Evolutionary conservation across 2,113 vertebrate genomes (phyloP).

Genomic region (Cepphus grylle): DNA sequence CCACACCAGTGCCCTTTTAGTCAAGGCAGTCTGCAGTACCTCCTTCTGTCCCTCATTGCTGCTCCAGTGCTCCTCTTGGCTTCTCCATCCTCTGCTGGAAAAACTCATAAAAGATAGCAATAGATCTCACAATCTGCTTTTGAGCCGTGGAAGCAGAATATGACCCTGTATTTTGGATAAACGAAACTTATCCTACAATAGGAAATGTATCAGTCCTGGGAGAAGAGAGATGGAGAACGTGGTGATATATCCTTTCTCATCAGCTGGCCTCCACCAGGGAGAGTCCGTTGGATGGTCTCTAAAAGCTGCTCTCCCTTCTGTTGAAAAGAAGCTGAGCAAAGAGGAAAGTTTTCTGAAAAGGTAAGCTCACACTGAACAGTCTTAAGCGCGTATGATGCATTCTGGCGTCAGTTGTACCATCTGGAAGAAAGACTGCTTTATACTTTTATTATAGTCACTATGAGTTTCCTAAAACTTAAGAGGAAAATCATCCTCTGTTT

Average conservation of each 20-base stretch:
- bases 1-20: not conserved
- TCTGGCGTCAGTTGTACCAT: not conserved
- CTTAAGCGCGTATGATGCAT: not conserved
- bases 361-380: not conserved
- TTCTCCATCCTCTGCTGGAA: not conserved
- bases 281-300: not conserved
- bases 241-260: not conserved
- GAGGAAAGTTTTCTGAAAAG: not conserved
- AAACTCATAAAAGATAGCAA: not conserved
- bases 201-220: not conserved
- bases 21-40: not conserved
- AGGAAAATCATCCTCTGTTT: not conserved
- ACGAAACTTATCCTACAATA: not conserved
- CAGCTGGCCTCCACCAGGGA: not conserved
- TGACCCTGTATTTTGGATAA: not conserved
- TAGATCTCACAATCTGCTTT: not conserved
- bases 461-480: not conserved
- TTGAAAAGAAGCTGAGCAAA: not conserved
- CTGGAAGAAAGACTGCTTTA: not conserved
- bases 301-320: not conserved
- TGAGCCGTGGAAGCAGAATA: not conserved
- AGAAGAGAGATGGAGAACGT: not conserved
- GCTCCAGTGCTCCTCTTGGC: not conserved
- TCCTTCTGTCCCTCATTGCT: not conserved
- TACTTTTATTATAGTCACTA: not conserved